Evolutionary conservation across 2,113 vertebrate species (phyloP).

Genomic region (Lucifuga dentata): DNA sequence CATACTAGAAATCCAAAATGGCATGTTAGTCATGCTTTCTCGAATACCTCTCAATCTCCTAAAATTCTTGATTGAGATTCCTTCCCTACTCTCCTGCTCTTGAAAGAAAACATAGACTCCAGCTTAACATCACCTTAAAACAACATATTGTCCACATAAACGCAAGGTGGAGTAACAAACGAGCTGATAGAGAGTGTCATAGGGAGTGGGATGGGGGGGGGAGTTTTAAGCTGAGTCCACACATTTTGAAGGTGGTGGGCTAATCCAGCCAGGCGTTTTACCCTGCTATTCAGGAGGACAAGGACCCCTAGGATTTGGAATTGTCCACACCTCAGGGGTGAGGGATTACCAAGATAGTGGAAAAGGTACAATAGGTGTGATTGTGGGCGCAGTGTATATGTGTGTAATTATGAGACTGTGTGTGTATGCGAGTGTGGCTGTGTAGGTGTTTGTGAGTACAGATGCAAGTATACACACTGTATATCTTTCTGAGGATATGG

Average conservation of each 20-base stretch:
- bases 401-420: slow-evolving; percentile 22
- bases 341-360: slow-evolving; percentile 79
- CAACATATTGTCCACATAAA: slow-evolving; percentile 71
- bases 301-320: slow-evolving; percentile 78
- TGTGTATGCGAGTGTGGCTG: slow-evolving; percentile 44
- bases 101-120: slow-evolving; percentile 70
- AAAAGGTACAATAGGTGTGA: slow-evolving; percentile 78
- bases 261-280: slow-evolving; percentile 82
- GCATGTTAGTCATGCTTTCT: no score
- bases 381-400: slow-evolving; percentile 41
- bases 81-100: slow-evolving; percentile 29
- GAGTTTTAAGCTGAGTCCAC: slow-evolving; percentile 83
- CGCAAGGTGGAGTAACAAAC: slow-evolving; percentile 65
- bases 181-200: slow-evolving; percentile 48
- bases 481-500: slow-evolving; percentile 31
- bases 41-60: slow-evolving; percentile 28
- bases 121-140: slow-evolving; percentile 70
- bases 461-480: slow-evolving; percentile 6
- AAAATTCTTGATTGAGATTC: slow-evolving; percentile 43
- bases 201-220: slow-evolving; percentile 68
- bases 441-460: slow-evolving; percentile 28
- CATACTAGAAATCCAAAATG: no score
- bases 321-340: slow-evolving; percentile 83
- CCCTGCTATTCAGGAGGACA: slow-evolving; percentile 79
- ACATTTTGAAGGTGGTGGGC: slow-evolving; percentile 76